phyloP scores from a whole-genome alignment of 2,888 invertebrate species.

The Pachydiplax longipennis region DNA sequence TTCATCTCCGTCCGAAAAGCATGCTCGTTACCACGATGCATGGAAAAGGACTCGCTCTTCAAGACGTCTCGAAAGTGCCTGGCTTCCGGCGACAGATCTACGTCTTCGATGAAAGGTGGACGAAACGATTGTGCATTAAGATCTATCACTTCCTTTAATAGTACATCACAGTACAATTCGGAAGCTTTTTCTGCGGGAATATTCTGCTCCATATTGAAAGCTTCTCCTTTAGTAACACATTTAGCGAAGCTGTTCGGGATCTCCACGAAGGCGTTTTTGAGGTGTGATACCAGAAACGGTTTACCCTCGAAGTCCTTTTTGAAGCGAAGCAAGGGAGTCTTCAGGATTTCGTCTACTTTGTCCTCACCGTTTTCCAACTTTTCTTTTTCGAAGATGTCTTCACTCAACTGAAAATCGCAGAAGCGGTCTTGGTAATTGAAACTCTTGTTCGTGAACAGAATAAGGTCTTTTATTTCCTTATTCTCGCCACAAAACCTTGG shows the following conservation, averaged over 20 bases:
- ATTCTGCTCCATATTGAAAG: background rate
- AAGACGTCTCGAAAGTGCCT: background rate
- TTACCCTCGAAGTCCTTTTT: background rate
- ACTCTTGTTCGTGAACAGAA: conserved; percentile 25
- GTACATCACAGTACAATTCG: background rate
- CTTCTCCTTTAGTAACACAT: background rate
- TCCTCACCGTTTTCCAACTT: background rate
- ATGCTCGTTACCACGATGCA: background rate
- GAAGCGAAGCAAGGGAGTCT: background rate
- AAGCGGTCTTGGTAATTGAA: background rate
- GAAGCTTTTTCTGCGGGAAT: background rate
- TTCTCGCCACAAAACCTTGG: background rate
- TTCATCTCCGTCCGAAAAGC: background rate
- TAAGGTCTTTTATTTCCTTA: conserved; percentile 21
- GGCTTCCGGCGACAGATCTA: background rate
- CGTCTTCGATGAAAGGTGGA: background rate
- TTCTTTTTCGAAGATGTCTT: background rate
- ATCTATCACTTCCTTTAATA: background rate
- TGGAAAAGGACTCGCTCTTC: background rate
- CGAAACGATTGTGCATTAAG: background rate
- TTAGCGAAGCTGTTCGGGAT: background rate
- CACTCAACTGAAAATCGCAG: background rate
- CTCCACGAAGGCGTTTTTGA: background rate
- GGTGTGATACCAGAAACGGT: background rate
- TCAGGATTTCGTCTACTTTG: background rate